Conservation (phyloP, 2,888 invertebrate genomes). For the Clistopyga incitator region DNA sequence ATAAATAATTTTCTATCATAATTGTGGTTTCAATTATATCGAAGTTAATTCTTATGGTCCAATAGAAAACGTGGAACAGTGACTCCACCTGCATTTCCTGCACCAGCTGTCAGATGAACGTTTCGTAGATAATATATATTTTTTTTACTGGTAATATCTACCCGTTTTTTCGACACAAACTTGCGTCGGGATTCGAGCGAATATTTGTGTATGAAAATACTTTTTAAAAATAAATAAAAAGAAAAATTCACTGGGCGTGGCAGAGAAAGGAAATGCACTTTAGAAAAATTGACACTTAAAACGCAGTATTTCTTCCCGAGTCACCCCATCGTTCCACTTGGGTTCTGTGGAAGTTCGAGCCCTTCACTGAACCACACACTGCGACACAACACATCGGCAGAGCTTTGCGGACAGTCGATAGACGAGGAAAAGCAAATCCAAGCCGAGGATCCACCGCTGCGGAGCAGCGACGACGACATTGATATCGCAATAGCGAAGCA, state of each 20-base stretch:
- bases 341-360: conserved; percentile 1
- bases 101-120: conserved; percentile 26
- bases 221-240: too few species aligned
- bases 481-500: not conserved
- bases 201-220: not conserved
- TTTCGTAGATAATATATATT: conserved; percentile 11
- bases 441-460: not conserved
- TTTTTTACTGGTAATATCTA: not conserved
- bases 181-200: not conserved
- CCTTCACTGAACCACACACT: not conserved
- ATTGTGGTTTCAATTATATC: too few species aligned
- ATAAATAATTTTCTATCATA: too few species aligned
- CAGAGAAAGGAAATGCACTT: conserved; percentile 50
- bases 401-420: not conserved
- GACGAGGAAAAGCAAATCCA: too few species aligned
- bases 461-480: not conserved
- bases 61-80: conserved; percentile 16
- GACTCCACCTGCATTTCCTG: conserved; percentile 56
- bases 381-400: not conserved
- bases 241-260: conserved; percentile 62
- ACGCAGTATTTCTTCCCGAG: conserved; percentile 8
- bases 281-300: not conserved
- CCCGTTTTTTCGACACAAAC: not conserved
- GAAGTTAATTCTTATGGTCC: too few species aligned
- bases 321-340: conserved; percentile 17